Evolutionary conservation across 2,888 invertebrate species (phyloP), one percentile per base, ranked within the genome.

Genomic region (Magallana nippona): DNA sequence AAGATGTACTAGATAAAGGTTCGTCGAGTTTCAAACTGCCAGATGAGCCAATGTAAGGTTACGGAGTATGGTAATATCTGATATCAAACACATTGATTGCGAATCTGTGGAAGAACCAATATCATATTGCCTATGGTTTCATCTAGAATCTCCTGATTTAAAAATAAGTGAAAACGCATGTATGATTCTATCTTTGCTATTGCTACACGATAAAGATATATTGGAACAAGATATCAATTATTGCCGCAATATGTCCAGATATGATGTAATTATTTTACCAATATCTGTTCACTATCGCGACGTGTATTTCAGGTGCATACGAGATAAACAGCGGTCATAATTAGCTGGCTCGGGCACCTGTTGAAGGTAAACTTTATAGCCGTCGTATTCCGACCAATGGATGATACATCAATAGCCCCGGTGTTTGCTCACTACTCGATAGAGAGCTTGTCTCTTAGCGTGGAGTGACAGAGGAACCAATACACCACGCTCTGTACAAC

Each of bases 261-360:
- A 63, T 63, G 63, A 63, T 63, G 63, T 27, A 22, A 63, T 63
- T 63, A 63, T 27, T 27, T 13, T 11, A 13, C 11, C 63, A 63
- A 11, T 63, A 63, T 63, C 63, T 15, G 8, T 63, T 63, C 63
- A 27, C 22, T 63, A 63, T 63, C 63, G 19, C 27, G 10, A 22
- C 22, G 10, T 63, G 22, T 63, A 11, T 63, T 22, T 63, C 63
- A 22, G 63, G 63, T 63, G 63, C 63, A 63, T 63, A 10, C 63
- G 63, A 63, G 63, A 63, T 63, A 63, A 27, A 63, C 27, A 63
- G 13, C 63, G 11, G 63, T 27, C 63, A 22, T 63, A 63, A 63
- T 63, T 63, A 63, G 63, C 63, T 22, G 63, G 27, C 63, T 63
- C 11, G 63, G 27, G 63, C 63, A 63, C 63, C 63, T 63, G 63